Percentiles rank a stretch among this genome's conserved stretches.
Conservation (phyloP, 2,797 vertebrate genomes). For the Syndactyla subalaris region DNA sequence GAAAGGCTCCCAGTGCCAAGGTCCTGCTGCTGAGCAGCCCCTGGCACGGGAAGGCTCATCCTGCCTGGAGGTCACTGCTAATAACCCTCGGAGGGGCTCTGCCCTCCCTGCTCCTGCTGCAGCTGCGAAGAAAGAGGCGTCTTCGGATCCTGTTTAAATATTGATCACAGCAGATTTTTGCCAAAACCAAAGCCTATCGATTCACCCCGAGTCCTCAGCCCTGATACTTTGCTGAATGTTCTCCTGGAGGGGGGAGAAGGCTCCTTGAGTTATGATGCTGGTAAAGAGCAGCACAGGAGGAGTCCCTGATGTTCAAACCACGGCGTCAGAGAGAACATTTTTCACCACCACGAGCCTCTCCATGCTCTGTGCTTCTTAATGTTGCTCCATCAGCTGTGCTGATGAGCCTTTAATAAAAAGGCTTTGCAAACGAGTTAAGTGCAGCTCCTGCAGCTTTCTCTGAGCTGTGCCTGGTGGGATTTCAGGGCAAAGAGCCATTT, state of each 20-base stretch:
- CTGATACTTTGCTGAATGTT: conserved; percentile 33
- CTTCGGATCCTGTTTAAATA: conserved; percentile 76
- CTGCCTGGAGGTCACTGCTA: not conserved
- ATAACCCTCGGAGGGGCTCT: not conserved
- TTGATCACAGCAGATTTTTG: conserved; percentile 70
- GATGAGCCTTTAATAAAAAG: not conserved
- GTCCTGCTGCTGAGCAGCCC: not conserved
- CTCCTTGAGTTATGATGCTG: conserved; percentile 74
- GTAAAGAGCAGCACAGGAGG: conserved; percentile 67
- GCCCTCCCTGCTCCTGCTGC: not conserved
- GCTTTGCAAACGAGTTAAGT: not conserved
- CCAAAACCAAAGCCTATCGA: conserved; percentile 73
- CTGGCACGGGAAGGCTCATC: not conserved
- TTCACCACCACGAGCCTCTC: not conserved
- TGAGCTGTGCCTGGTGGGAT: not conserved
- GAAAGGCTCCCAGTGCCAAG: not conserved
- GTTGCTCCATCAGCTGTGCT: not conserved
- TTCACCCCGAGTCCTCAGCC: conserved; percentile 55
- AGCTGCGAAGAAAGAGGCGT: conserved; percentile 45
- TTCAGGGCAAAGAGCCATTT: not conserved
- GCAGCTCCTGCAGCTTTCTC: not conserved
- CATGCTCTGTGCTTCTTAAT: not conserved
- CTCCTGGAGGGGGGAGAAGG: conserved; percentile 42
- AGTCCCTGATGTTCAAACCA: conserved; percentile 23
- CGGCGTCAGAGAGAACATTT: conserved; percentile 47